A percentile compares a stretch with the other conserved stretches of the same genome.
phyloP scores from a whole-genome alignment of 2,797 vertebrate species.

The Acropternis orthonyx region DNA sequence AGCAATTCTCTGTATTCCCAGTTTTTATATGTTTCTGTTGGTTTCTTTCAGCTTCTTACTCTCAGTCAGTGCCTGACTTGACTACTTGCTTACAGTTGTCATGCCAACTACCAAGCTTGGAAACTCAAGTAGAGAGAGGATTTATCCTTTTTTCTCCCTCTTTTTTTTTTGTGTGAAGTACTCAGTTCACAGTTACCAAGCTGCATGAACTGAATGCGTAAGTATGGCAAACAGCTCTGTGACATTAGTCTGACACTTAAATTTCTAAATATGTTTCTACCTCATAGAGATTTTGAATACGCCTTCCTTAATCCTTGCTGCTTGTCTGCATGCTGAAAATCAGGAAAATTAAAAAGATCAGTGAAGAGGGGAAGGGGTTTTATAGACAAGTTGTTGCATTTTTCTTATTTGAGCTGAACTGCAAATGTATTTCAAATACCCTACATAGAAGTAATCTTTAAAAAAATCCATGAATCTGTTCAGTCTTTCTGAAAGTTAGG shows the following conservation, averaged over 20 bases:
- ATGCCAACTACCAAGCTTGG: conserved; percentile 57
- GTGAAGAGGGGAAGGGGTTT: neutral
- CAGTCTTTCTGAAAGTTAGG: neutral
- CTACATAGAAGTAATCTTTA: neutral
- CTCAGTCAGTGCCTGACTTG: conserved; percentile 29
- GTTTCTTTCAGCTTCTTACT: neutral
- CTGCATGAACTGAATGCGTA: conserved; percentile 58
- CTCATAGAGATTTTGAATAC: neutral
- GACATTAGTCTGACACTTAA: neutral
- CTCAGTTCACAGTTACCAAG: conserved; percentile 61
- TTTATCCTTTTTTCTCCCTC: neutral
- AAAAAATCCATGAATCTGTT: neutral
- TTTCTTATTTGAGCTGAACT: neutral
- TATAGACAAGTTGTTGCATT: neutral
- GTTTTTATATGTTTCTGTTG: neutral
- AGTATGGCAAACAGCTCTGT: conserved; percentile 10
- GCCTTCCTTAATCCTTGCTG: neutral
- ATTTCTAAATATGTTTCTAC: neutral
- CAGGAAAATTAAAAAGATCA: neutral
- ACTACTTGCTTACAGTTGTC: conserved; percentile 67
- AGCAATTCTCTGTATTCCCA: neutral
- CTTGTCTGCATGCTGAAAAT: neutral
- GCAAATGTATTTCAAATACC: neutral
- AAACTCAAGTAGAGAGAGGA: conserved; percentile 35
- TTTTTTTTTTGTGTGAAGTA: neutral